A percentile compares a stretch with the other conserved stretches of the same genome.
Evolutionary conservation across 35 echinoderm and acorn worm species (phyloP).

Genomic region (Ophiothrix spiculata): DNA sequence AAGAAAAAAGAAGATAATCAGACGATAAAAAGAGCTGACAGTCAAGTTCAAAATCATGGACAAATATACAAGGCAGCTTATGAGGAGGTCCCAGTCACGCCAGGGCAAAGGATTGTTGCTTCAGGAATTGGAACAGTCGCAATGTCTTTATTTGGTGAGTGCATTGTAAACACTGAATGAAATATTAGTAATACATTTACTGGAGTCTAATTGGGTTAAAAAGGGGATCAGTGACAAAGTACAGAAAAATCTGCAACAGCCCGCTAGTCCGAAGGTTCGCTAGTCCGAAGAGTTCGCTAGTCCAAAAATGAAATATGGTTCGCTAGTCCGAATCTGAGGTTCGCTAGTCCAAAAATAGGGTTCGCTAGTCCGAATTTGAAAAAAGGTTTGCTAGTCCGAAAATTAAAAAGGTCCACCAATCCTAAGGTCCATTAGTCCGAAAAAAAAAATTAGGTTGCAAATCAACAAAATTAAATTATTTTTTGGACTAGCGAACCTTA

Average conservation of each 20-base stretch:
- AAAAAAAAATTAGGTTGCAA: too few relatives aligned
- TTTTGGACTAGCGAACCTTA: too few relatives aligned
- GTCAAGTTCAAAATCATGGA: neutral
- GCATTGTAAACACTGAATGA: neutral
- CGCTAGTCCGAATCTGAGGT: too few relatives aligned
- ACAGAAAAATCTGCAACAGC: neutral
- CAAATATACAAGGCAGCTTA: neutral
- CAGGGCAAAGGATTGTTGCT: conserved; percentile 37
- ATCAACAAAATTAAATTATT: too few relatives aligned
- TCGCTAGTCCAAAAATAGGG: too few relatives aligned
- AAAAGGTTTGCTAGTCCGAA: too few relatives aligned
- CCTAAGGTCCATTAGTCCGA: too few relatives aligned
- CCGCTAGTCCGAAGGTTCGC: neutral
- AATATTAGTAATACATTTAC: neutral
- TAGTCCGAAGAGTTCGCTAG: neutral
- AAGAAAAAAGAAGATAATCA: too few relatives aligned
- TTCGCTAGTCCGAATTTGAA: too few relatives aligned
- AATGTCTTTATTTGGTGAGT: conserved; percentile 50
- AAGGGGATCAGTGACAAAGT: neutral
- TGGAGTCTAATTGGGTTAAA: neutral
- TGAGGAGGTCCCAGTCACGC: conserved; percentile 20
- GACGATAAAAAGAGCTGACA: neutral
- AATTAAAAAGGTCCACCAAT: too few relatives aligned
- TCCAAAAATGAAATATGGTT: neutral
- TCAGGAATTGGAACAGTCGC: conserved; percentile 47